phyloP scores from a whole-genome alignment of 2,888 invertebrate species.

The Saturnia japonica region DNA sequence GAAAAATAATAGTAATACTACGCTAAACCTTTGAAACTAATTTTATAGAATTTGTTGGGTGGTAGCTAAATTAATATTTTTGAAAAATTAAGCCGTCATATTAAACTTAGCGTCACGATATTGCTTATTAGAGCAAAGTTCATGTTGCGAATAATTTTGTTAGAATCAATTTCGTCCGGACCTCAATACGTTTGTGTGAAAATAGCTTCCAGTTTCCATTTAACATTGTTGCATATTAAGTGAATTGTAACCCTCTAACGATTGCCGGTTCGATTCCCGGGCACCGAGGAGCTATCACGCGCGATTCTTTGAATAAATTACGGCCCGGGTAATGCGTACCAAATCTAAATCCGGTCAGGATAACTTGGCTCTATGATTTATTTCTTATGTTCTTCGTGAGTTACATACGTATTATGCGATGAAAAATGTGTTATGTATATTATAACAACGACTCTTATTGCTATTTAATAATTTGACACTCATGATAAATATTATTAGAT shows the following conservation, averaged over 20 bases:
- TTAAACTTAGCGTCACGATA: no score
- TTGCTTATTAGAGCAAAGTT: no score
- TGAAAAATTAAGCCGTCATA: no score
- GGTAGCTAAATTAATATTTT: no score
- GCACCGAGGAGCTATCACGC: conserved; percentile 36
- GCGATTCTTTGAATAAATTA: conserved; percentile 47
- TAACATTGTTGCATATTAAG: conserved; percentile 16
- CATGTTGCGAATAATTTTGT: conserved; percentile 3
- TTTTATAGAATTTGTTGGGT: no score
- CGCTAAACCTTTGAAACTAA: no score
- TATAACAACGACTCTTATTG: background rate
- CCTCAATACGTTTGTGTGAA: conserved; percentile 19
- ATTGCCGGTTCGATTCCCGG: conserved; percentile 28
- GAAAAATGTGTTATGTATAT: background rate
- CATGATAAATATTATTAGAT: no score
- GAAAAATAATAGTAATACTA: no score
- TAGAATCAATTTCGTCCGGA: conserved; percentile 1
- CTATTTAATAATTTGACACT: background rate
- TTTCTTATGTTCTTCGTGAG: conserved; percentile 41
- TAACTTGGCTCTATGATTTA: conserved; percentile 55
- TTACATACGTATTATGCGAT: background rate
- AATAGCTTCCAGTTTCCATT: background rate
- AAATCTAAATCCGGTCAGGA: conserved; percentile 36
- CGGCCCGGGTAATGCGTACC: conserved; percentile 32
- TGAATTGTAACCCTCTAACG: conserved; percentile 11